These are phyloP conservation scores for Scartelaos histophorus DNA, from an alignment of 2,113 vertebrate species.

Conservation along the genomic window DNA sequence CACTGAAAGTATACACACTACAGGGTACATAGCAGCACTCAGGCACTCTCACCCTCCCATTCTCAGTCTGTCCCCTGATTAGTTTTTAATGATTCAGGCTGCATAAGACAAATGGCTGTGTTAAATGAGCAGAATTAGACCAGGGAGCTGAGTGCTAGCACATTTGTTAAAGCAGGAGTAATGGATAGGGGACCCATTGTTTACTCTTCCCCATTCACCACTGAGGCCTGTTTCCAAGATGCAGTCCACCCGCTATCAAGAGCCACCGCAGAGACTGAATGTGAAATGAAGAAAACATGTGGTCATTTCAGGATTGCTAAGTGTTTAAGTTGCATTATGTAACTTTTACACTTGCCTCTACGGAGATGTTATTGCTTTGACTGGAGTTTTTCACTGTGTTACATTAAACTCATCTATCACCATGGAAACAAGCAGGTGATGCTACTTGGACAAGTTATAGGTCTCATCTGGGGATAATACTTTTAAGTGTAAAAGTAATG, in stretches of 20 bases:
- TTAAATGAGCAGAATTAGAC: conserved; percentile 81
- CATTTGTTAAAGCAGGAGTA: conserved; percentile 77
- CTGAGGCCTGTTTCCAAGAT: conserved; percentile 48
- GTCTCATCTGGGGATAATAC: too few species aligned
- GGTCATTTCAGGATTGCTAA: not conserved
- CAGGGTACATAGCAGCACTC: conserved; percentile 47
- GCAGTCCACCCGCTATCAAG: conserved; percentile 18
- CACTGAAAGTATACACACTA: conserved; percentile 36
- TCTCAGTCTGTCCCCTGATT: conserved; percentile 77
- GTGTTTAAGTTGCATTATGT: not conserved
- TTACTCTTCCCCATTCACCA: conserved; percentile 61
- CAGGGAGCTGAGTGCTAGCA: conserved; percentile 66
- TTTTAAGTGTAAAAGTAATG: too few species aligned
- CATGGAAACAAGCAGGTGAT: too few species aligned
- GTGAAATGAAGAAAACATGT: not conserved
- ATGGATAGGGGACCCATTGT: conserved; percentile 72
- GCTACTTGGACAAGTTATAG: too few species aligned
- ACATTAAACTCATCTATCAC: too few species aligned
- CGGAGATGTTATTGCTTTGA: too few species aligned
- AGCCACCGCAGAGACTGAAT: not conserved
- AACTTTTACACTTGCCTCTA: not conserved
- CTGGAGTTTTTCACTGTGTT: too few species aligned
- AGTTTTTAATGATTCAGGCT: conserved; percentile 84
- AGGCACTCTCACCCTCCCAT: conserved; percentile 50
- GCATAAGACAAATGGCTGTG: conserved; percentile 79